A percentile compares a stretch with the other conserved stretches of the same genome.
Evolutionary conservation across 1,140 invertebrate genomes (phyloP).

Genomic region (Marisa cornuarietis): DNA sequence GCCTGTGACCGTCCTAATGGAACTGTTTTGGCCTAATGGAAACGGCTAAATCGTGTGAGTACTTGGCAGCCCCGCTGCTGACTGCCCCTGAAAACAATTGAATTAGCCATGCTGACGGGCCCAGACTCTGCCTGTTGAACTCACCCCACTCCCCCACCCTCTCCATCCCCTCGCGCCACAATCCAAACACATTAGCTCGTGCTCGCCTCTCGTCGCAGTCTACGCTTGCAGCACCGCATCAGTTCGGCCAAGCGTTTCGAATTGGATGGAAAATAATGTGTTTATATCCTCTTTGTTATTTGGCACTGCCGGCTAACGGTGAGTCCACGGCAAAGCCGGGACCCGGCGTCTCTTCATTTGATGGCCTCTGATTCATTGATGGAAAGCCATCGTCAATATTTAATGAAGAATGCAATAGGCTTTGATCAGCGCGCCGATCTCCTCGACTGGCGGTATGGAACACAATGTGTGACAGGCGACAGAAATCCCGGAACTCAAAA

Average conservation of each 20-base stretch:
- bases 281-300: conserved; percentile 30
- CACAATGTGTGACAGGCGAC: too few species aligned
- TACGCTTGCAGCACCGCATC: conserved; percentile 13
- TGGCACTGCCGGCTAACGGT: conserved; percentile 1
- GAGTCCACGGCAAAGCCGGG: neutral
- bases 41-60: too few species aligned
- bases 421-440: conserved; percentile 13
- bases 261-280: conserved; percentile 30
- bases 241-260: conserved; percentile 23
- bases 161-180: neutral
- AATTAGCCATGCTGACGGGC: too few species aligned
- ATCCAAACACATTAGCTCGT: conserved; percentile 24
- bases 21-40: too few species aligned
- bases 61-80: too few species aligned
- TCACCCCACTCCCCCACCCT: too few species aligned
- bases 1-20: neutral
- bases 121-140: too few species aligned
- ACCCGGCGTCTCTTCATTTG: neutral
- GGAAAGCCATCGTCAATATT: conserved; percentile 23
- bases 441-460: too few species aligned
- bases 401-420: conserved; percentile 14
- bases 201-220: conserved; percentile 7
- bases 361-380: conserved; percentile 14
- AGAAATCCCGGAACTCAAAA: too few species aligned
- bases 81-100: too few species aligned